Evolutionary conservation across 2,797 vertebrate genomes (phyloP).

Genomic region (Mus minutoides): DNA sequence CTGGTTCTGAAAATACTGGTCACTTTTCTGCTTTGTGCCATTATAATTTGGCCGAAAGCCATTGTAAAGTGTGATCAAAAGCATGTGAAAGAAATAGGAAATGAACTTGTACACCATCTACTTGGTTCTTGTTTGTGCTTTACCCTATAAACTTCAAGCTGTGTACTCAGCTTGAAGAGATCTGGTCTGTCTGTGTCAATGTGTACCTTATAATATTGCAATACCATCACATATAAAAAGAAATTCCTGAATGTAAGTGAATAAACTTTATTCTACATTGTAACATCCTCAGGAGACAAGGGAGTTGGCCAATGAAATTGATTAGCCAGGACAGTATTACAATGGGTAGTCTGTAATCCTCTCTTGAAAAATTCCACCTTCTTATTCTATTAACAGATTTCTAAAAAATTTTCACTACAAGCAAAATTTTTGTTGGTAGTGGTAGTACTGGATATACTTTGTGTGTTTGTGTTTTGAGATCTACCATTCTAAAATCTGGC

Average conservation of each 20-base stretch:
- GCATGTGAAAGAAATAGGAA: neutral
- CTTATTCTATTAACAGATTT: neutral
- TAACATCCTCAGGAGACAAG: neutral
- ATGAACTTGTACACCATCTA: neutral
- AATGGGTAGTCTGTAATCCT: neutral
- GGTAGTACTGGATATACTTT: neutral
- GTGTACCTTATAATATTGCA: neutral
- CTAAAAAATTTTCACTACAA: neutral
- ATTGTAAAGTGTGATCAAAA: neutral
- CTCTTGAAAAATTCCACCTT: neutral
- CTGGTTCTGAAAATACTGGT: neutral
- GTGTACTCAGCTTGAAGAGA: neutral
- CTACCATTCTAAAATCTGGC: neutral
- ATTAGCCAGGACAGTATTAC: neutral
- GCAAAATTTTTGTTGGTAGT: neutral
- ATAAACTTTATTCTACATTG: slow-evolving; percentile 6
- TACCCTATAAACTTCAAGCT: neutral
- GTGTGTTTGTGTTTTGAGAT: neutral
- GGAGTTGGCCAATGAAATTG: neutral
- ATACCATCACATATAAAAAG: neutral
- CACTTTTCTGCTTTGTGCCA: neutral
- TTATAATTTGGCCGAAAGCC: neutral
- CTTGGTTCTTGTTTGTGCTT: neutral
- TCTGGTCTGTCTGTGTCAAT: neutral
- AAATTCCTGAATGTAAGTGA: neutral